A percentile compares a stretch with the other conserved stretches of the same genome.
Conservation (phyloP, 2,888 invertebrate species). For the Anthoptus insignis region DNA sequence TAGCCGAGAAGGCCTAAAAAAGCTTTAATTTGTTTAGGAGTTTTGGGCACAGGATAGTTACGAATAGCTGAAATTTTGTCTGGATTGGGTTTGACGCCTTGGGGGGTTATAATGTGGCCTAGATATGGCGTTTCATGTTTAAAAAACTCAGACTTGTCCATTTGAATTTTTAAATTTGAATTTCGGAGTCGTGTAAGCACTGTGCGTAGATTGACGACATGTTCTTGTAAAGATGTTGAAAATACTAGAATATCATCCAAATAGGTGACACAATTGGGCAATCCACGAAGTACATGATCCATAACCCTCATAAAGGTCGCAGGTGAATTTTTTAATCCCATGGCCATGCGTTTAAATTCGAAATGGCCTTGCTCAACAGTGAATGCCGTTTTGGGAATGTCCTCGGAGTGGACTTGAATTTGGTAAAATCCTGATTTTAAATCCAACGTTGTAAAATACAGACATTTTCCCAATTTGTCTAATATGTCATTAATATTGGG, state of each 20-base stretch:
- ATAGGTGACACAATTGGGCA: conserved; percentile 52
- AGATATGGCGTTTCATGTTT: conserved; percentile 47
- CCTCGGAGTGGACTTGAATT: conserved; percentile 41
- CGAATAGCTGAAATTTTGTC: conserved; percentile 47
- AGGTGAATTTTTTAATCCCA: conserved; percentile 52
- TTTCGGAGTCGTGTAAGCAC: conserved; percentile 48
- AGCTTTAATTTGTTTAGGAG: conserved; percentile 31
- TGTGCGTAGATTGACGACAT: conserved; percentile 46
- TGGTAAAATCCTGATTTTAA: conserved; percentile 45
- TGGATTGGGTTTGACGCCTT: conserved; percentile 43
- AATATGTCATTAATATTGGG: conserved; percentile 51
- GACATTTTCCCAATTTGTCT: conserved; percentile 40
- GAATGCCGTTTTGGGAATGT: conserved; percentile 54
- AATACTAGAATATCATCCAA: conserved; percentile 57
- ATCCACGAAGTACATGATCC: conserved; percentile 53
- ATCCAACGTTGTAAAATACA: conserved; percentile 46
- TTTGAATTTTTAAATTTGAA: conserved; percentile 51
- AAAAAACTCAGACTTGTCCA: conserved; percentile 53
- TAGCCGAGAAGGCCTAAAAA: conserved; percentile 37
- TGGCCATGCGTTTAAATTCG: conserved; percentile 53
- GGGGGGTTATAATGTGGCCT: conserved; percentile 34
- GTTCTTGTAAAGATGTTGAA: conserved; percentile 50
- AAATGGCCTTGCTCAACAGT: conserved; percentile 51
- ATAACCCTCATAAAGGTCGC: conserved; percentile 54
- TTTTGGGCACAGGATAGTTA: conserved; percentile 23